These are phyloP conservation scores for Coilia nasus DNA, from an alignment of 2,797 vertebrate species.

Conservation along the genomic window DNA sequence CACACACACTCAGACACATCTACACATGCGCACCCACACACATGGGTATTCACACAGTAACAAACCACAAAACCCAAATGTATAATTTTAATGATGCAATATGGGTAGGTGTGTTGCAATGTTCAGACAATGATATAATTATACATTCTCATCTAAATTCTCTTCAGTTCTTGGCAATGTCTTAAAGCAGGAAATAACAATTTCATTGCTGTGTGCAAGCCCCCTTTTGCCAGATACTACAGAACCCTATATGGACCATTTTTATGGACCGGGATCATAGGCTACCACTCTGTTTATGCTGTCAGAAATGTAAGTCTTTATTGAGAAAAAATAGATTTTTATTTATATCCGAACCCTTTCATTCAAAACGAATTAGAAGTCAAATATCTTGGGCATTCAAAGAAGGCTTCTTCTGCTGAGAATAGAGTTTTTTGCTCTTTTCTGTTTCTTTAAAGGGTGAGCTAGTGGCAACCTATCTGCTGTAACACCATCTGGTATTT, in stretches of 20 bases:
- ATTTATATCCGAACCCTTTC: neutral
- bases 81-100: slow-evolving; percentile 24
- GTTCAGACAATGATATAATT: slow-evolving; percentile 6
- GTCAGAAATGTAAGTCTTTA: neutral
- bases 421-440: neutral
- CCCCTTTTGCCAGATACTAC: neutral
- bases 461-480: slow-evolving; percentile 16
- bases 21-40: neutral
- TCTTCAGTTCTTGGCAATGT: neutral
- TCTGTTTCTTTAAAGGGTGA: neutral
- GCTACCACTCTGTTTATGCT: neutral
- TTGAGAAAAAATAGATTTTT: neutral
- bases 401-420: neutral
- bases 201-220: neutral
- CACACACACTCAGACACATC: neutral
- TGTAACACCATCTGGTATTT: slow-evolving; percentile 18
- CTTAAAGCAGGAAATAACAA: neutral
- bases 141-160: slow-evolving; percentile 14
- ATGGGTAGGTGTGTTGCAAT: slow-evolving; percentile 22
- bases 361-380: neutral
- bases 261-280: neutral
- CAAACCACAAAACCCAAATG: neutral
- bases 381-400: neutral
- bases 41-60: neutral
- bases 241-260: neutral